Base-by-base conservation (phyloP, 1,140 invertebrate species). In the Druon quercuslanigerum region DNA sequence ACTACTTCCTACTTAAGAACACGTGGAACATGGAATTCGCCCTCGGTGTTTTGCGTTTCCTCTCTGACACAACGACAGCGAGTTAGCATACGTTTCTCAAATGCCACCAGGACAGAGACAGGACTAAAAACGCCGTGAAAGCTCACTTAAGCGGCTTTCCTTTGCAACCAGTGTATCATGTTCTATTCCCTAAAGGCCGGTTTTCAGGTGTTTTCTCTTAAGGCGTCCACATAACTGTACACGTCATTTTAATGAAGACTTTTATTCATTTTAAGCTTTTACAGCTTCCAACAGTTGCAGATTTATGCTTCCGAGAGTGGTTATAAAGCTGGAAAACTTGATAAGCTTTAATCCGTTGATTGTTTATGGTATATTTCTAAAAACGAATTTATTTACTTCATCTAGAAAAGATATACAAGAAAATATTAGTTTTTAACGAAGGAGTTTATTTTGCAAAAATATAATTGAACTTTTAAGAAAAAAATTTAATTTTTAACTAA, bases 151-250 rank as follows among this genome's bases (percentile, higher is more conserved):
- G 60, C 60, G 33, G 60, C 60, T 66, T 66, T 66, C 60, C 60
- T 66, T 66, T 25, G 25, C 60, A 25, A 40, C 20, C 11, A 14
- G 60, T 40, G 52, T 20, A 33, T 66, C 60, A 66, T 66, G 60
- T 66, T 66, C 46, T 46, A 66, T 66, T 66, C 60, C 12, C 60
- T 66, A 66, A 66, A 66, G 60, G 60, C 60, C 60, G 60, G 60
- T 66, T 33, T 33, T 66, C n/a, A 66, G 60, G 40, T 66, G 40
- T 66, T 25, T 11, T 46, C 40, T 66, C 40, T 46, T 66, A 40
- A 66, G 60, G n/a, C 40, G 40, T 66, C 25, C 16, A 40, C 33
- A 33, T 66, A 40, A 40, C 25, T 40, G 9, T 66, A 19, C 57
- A 66, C 40, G 40, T 11, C 40, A 46, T 46, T 46, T 46, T 46